phyloP scores from a whole-genome alignment of 1,140 invertebrate species.

The Zophobas atratus region DNA sequence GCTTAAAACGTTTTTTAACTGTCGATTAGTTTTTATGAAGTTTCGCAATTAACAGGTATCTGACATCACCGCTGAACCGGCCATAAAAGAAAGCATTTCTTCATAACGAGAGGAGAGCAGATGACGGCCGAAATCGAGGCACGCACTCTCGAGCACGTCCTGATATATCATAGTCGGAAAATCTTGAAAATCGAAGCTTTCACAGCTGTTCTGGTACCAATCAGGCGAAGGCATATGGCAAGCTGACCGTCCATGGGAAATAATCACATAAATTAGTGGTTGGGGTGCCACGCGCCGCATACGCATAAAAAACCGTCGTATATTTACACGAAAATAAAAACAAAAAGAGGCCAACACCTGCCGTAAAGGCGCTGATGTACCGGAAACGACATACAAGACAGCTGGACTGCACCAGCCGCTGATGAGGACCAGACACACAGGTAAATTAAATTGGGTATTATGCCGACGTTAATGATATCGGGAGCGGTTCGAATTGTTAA shows the following conservation, averaged over 20 bases:
- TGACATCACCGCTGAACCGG: too few relatives aligned
- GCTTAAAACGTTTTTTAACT: too few relatives aligned
- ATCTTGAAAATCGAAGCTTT: constrained; percentile 33
- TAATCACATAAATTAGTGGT: constrained; percentile 49
- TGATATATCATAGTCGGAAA: constrained; percentile 6
- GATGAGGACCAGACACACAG: constrained; percentile 19
- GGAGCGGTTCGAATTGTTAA: constrained; percentile 36
- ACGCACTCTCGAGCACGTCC: too few relatives aligned
- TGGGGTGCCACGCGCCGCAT: constrained; percentile 46
- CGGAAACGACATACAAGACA: constrained; percentile 45
- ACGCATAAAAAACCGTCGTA: constrained; percentile 31
- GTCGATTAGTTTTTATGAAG: too few relatives aligned
- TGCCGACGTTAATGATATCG: constrained; percentile 30
- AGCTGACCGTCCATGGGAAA: constrained; percentile 25
- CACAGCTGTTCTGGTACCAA: constrained; percentile 35
- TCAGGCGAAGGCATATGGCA: constrained; percentile 47
- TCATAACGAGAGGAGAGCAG: too few relatives aligned
- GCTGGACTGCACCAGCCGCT: constrained; percentile 26
- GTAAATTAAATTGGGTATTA: constrained; percentile 40
- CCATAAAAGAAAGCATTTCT: too few relatives aligned
- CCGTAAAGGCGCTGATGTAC: constrained; percentile 44
- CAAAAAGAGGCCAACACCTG: constrained; percentile 34
- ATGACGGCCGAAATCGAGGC: too few relatives aligned
- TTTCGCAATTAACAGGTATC: too few relatives aligned
- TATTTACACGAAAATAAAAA: constrained; percentile 44